Evolutionary conservation across 2,888 invertebrate species (phyloP).

Genomic region (Andrena bicolor): DNA sequence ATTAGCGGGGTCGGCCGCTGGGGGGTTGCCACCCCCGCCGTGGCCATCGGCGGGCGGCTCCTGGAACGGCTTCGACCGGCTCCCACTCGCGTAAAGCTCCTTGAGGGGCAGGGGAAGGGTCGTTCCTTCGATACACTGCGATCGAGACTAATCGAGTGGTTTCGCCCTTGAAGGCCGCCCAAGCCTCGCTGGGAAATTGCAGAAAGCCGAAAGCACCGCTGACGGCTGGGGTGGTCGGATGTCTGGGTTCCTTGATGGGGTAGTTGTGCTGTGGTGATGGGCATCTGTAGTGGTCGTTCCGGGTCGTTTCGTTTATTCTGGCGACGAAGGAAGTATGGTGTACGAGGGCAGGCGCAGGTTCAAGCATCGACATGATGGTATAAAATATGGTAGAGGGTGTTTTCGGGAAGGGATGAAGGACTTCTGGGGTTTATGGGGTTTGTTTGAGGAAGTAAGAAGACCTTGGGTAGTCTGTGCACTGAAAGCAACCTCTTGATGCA

Average conservation of each 20-base stretch:
- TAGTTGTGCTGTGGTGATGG: background rate
- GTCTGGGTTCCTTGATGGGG: background rate
- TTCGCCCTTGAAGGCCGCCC: background rate
- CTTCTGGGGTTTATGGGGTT: too few relatives aligned
- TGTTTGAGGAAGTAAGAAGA: too few relatives aligned
- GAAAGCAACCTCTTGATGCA: too few relatives aligned
- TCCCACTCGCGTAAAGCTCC: conserved; percentile 32
- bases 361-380: background rate
- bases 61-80: conserved; percentile 41
- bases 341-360: background rate
- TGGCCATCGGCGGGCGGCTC: conserved; percentile 17
- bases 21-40: conserved; percentile 45
- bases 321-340: background rate
- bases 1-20: conserved; percentile 49
- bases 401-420: too few relatives aligned
- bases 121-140: conserved; percentile 24
- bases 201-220: conserved; percentile 7
- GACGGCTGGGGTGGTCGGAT: background rate
- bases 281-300: background rate
- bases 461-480: too few relatives aligned
- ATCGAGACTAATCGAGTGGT: conserved; percentile 30
- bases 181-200: background rate
- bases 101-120: conserved; percentile 27
- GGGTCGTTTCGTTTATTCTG: background rate
- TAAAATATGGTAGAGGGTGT: too few relatives aligned